Evolutionary conservation across 1,140 invertebrate genomes (phyloP).

Genomic region (Hypothenemus hampei): DNA sequence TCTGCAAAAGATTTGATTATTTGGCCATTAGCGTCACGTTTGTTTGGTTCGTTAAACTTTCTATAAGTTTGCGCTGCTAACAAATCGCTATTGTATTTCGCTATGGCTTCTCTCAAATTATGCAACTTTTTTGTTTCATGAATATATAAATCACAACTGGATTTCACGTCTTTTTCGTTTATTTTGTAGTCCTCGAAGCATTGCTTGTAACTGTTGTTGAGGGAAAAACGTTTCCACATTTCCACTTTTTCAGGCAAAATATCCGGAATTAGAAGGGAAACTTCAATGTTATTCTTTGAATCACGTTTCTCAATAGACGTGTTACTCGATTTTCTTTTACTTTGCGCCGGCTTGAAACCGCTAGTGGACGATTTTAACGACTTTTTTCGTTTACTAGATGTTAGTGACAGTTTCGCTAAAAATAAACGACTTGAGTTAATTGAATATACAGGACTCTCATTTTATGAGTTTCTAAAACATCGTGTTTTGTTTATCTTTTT

Average conservation of each 20-base stretch:
- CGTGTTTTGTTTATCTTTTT: no score
- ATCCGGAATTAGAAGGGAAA: conserved; percentile 7
- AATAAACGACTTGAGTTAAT: no score
- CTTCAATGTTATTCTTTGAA: conserved; percentile 5
- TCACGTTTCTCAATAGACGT: conserved; percentile 5
- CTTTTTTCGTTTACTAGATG: conserved; percentile 6
- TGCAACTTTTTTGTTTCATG: conserved; percentile 21
- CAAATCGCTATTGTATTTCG: conserved; percentile 17
- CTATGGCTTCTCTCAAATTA: conserved; percentile 4
- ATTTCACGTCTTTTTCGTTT: conserved; percentile 21
- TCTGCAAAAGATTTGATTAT: conserved; percentile 13
- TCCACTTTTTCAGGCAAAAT: conserved; percentile 11
- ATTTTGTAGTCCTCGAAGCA: conserved; percentile 20
- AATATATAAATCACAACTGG: conserved; percentile 6
- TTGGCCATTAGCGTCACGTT: conserved; percentile 17
- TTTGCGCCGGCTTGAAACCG: neutral
- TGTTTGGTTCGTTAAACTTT: conserved; percentile 17
- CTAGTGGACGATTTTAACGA: conserved; percentile 1
- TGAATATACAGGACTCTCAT: no score
- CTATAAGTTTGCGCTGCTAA: conserved; percentile 24
- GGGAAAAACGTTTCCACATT: conserved; percentile 16
- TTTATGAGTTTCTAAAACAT: no score
- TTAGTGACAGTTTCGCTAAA: neutral
- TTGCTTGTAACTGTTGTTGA: conserved; percentile 11
- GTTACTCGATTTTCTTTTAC: conserved; percentile 1